Evolutionary conservation across 2,888 invertebrate genomes (phyloP).

Genomic region (Villa cingulata): DNA sequence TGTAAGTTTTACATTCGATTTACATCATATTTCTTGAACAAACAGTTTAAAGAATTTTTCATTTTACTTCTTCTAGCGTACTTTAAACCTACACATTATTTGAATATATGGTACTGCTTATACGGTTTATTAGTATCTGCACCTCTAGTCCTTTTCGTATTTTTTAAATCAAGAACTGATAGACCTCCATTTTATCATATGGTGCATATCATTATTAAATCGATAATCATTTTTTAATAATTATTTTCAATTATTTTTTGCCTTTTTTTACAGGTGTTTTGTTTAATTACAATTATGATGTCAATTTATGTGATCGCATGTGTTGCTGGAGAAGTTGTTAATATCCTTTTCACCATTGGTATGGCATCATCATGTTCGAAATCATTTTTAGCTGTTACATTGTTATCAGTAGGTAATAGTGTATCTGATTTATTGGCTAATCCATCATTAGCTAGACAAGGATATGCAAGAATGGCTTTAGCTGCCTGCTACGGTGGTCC

Average conservation of each 20-base stretch:
- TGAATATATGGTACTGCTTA: not conserved
- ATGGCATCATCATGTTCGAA: slow-evolving; percentile 43
- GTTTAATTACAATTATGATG: not conserved
- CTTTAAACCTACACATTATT: not conserved
- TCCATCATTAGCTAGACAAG: slow-evolving; percentile 44
- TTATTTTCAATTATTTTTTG: not conserved
- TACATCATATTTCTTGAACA: too few relatives aligned
- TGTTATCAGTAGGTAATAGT: slow-evolving; percentile 53
- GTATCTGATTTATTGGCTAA: slow-evolving; percentile 41
- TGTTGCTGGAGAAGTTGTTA: not conserved
- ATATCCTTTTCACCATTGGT: slow-evolving; percentile 37
- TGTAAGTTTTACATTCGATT: not conserved
- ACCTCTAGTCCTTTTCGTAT: not conserved
- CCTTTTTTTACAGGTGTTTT: not conserved
- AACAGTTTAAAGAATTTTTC: not conserved
- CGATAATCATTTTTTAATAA: not conserved
- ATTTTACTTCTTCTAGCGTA: not conserved
- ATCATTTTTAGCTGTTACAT: slow-evolving; percentile 47
- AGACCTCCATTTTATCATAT: not conserved
- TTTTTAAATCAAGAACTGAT: not conserved
- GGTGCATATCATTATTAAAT: not conserved
- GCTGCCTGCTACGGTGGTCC: slow-evolving; percentile 57
- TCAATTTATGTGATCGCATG: not conserved
- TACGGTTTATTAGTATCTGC: not conserved
- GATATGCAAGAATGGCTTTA: slow-evolving; percentile 50